Evolutionary conservation across 1,140 invertebrate species (phyloP), one percentile per base, ranked within the genome.

Genomic region (Drosophila lini): DNA sequence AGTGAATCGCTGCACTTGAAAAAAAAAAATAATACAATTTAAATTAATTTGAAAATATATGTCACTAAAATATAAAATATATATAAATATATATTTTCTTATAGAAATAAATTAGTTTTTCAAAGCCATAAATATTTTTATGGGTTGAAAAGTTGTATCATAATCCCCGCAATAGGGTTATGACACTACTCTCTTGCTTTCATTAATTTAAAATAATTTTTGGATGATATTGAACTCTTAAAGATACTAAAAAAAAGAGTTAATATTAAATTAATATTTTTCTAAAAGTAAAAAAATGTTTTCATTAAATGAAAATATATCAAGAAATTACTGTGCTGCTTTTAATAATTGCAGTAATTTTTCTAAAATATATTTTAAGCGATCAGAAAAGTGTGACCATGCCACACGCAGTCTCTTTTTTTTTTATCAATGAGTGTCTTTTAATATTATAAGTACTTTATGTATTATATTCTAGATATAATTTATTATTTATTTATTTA

Each of bases 1-100:
- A 31, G 36, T 55, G 56, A 31, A 53, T 55, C 34, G 38, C 32
- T 42, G 64, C 52, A 55, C 52, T 36, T 38, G 34, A 5, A 25
- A 0, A 19, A 0, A 19, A 5, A 53, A 48, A 48, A 2, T 11
- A 5, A 48, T n/a, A 11, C 7, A 0, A 32, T 16, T 1, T 6
- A 16, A 7, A 32, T 13, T 3, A 1, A 32, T 11, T 48, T 22
- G 22, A 22, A 22, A 2, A 22, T 22, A 1, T 22, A 22, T 22
- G 22, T 1, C 22, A 44, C n/a, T 7, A 7, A 7, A 7, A 7
- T 31, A 7, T 7, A 7, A 8, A 7, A 31, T 7, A 7, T 8
- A 6, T 3, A 22, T 22, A 22, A 22, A 22, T 22, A 22, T 22
- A 22, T 22, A 22, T 22, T 22, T 22, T 28, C 25, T 28, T 28